Evolutionary conservation across 1,140 invertebrate genomes (phyloP).

Genomic region (Potamilus streckersoni): DNA sequence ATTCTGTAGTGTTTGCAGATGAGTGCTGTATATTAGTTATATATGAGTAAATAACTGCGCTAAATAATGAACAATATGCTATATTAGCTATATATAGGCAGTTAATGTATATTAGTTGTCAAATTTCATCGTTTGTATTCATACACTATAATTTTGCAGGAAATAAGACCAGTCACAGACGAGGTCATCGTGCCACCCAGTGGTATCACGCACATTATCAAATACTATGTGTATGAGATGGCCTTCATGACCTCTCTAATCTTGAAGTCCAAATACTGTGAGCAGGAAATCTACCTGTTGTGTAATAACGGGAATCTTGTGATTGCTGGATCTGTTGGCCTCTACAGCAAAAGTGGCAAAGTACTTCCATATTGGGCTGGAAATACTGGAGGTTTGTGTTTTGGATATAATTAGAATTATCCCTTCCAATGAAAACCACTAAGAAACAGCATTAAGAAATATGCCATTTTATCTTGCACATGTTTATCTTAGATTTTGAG

Average conservation of each 20-base stretch:
- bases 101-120: too few relatives aligned
- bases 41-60: too few relatives aligned
- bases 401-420: too few relatives aligned
- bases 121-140: too few relatives aligned
- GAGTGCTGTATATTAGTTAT: too few relatives aligned
- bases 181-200: constrained; percentile 15
- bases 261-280: constrained; percentile 38
- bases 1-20: too few relatives aligned
- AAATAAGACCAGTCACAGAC: constrained; percentile 25
- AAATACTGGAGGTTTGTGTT: constrained; percentile 15
- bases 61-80: too few relatives aligned
- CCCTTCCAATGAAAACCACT: too few relatives aligned
- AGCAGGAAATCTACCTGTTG: constrained; percentile 39
- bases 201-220: constrained; percentile 13
- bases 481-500: too few relatives aligned
- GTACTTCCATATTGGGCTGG: constrained; percentile 21
- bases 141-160: constrained; percentile 15
- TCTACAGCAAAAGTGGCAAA: constrained; percentile 10
- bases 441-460: too few relatives aligned
- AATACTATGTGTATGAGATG: constrained; percentile 35
- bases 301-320: constrained; percentile 27
- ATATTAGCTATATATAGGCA: too few relatives aligned
- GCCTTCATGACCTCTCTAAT: constrained; percentile 23
- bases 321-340: constrained; percentile 10
- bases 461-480: too few relatives aligned